Evolutionary conservation across 2,113 vertebrate species (phyloP).

Genomic region (Numenius arquata): DNA sequence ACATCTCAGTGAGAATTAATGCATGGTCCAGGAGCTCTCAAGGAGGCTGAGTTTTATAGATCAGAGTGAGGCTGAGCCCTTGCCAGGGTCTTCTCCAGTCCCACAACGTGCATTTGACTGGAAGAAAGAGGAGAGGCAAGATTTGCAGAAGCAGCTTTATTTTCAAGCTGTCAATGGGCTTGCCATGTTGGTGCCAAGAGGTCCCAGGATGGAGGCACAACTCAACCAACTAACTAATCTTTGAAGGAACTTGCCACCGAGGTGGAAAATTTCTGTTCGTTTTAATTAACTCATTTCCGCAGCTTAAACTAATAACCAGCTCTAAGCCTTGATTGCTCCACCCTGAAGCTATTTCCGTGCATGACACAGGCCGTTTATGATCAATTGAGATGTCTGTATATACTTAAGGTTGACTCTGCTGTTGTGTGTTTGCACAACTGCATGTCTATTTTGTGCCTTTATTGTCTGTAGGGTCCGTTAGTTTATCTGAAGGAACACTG

Average conservation of each 20-base stretch:
- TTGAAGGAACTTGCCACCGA: neutral
- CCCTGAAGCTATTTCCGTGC: neutral
- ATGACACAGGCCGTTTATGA: neutral
- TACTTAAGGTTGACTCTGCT: neutral
- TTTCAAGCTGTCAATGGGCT: neutral
- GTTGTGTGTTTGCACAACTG: neutral
- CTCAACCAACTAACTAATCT: neutral
- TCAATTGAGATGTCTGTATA: neutral
- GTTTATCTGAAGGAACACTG: neutral
- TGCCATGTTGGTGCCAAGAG: neutral
- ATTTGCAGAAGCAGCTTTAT: neutral
- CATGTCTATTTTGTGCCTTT: neutral
- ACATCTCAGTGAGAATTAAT: neutral
- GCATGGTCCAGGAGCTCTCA: neutral
- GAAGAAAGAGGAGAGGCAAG: neutral
- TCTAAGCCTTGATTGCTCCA: neutral
- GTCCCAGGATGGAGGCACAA: neutral
- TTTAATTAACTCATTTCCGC: slow-evolving; percentile 20
- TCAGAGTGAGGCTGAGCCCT: neutral
- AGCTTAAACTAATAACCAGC: neutral
- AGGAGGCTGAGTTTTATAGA: neutral
- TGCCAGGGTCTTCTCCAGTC: neutral
- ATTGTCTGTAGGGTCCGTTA: neutral
- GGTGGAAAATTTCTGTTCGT: slow-evolving; percentile 10
- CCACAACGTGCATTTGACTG: neutral